Evolutionary conservation across 1,140 invertebrate species (phyloP).

Genomic region (Hypothenemus hampei): DNA sequence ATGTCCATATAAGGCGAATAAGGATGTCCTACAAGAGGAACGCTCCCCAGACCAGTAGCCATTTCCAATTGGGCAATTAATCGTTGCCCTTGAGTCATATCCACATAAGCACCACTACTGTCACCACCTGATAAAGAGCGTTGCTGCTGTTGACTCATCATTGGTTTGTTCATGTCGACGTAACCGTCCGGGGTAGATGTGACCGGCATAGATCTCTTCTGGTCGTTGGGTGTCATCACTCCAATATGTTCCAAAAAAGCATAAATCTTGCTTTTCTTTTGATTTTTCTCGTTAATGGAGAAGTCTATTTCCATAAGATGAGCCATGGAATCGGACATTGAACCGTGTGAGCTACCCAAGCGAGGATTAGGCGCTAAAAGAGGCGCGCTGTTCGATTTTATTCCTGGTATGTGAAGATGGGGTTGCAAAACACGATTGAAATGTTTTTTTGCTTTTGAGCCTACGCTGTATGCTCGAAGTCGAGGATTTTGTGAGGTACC

Average conservation of each 20-base stretch:
- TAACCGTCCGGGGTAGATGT: conserved; percentile 49
- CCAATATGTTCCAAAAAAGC: conserved; percentile 11
- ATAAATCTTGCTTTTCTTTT: not conserved
- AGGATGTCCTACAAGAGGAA: conserved; percentile 19
- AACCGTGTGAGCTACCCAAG: conserved; percentile 55
- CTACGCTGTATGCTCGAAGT: conserved; percentile 65
- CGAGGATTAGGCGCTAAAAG: conserved; percentile 47
- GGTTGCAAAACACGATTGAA: conserved; percentile 38
- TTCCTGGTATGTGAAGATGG: conserved; percentile 37
- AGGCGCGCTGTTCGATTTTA: conserved; percentile 58
- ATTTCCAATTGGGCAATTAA: conserved; percentile 7
- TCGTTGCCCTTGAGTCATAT: conserved; percentile 27
- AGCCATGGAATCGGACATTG: conserved; percentile 64
- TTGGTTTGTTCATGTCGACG: conserved; percentile 58
- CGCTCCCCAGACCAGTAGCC: conserved; percentile 7
- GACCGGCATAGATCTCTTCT: conserved; percentile 35
- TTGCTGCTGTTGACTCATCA: conserved; percentile 31
- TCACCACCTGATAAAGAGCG: conserved; percentile 16
- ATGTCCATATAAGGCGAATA: conserved; percentile 19
- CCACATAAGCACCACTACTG: conserved; percentile 25
- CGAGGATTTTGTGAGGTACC: conserved; percentile 45
- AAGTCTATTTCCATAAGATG: conserved; percentile 81
- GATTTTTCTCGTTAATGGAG: conserved; percentile 37
- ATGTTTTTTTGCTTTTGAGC: conserved; percentile 53
- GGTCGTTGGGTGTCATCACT: not conserved